These are phyloP conservation scores for Muscicapa striata DNA, from an alignment of 2,797 vertebrate species.

Conservation along the genomic window DNA sequence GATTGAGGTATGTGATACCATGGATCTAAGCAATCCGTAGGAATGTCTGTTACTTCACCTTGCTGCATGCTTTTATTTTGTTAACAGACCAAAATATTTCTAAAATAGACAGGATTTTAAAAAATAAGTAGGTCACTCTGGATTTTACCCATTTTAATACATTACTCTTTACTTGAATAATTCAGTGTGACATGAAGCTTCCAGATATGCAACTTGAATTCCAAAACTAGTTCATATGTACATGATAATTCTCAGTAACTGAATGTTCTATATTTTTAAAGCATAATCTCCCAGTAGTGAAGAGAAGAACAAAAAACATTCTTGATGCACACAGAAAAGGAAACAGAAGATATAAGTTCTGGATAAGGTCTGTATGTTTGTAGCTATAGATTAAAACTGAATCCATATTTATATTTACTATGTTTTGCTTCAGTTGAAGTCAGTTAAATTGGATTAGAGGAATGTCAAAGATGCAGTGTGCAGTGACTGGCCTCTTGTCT, in stretches of 20 bases:
- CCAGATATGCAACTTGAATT: background rate
- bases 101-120: background rate
- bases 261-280: slow-evolving; percentile 28
- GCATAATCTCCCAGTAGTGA: background rate
- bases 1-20: background rate
- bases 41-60: background rate
- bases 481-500: background rate
- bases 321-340: background rate
- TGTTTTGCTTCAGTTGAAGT: background rate
- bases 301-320: accelerated
- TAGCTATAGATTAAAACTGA: background rate
- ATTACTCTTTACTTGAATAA: slow-evolving; percentile 5
- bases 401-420: background rate
- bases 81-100: background rate
- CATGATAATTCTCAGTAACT: background rate
- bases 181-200: background rate
- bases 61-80: background rate
- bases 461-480: background rate
- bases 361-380: background rate
- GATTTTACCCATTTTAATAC: background rate
- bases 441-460: background rate
- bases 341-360: background rate
- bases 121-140: background rate
- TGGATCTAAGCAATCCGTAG: background rate
- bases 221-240: background rate